Evolutionary conservation across 2,888 invertebrate species (phyloP).

Genomic region (Dasypolia templi): DNA sequence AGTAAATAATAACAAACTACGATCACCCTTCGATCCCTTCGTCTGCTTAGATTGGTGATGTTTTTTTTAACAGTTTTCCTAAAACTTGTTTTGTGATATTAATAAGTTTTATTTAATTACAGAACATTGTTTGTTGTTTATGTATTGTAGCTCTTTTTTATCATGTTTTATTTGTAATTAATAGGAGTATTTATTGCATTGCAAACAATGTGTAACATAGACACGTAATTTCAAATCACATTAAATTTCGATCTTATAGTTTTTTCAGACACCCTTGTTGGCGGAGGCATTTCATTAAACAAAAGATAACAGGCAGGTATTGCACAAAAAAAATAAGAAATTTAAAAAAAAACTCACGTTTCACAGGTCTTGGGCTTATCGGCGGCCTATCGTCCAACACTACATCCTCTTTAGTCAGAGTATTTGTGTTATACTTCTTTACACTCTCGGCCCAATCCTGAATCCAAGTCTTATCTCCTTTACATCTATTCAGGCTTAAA

Average conservation of each 20-base stretch:
- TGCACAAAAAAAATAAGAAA: constrained; percentile 22
- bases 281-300: not conserved
- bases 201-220: not conserved
- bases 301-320: not conserved
- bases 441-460: constrained; percentile 92
- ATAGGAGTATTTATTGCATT: not conserved
- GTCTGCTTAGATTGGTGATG: not conserved
- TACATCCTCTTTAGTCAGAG: constrained; percentile 73
- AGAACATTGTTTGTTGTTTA: not conserved
- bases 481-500: constrained; percentile 87
- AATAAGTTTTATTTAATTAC: constrained; percentile 5
- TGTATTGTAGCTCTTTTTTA: not conserved
- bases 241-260: not conserved
- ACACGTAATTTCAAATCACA: not conserved
- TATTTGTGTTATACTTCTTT: constrained; percentile 87
- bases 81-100: not conserved
- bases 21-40: not conserved
- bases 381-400: constrained; percentile 82
- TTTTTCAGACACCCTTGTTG: not conserved
- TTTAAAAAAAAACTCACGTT: constrained; percentile 80
- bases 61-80: not conserved
- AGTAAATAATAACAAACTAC: not conserved
- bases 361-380: constrained; percentile 82
- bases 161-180: not conserved
- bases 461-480: constrained; percentile 91